Percentiles rank a stretch among this genome's conserved stretches.
Evolutionary conservation across 2,797 vertebrate species (phyloP).

Genomic region (Mionectes olivaceus): DNA sequence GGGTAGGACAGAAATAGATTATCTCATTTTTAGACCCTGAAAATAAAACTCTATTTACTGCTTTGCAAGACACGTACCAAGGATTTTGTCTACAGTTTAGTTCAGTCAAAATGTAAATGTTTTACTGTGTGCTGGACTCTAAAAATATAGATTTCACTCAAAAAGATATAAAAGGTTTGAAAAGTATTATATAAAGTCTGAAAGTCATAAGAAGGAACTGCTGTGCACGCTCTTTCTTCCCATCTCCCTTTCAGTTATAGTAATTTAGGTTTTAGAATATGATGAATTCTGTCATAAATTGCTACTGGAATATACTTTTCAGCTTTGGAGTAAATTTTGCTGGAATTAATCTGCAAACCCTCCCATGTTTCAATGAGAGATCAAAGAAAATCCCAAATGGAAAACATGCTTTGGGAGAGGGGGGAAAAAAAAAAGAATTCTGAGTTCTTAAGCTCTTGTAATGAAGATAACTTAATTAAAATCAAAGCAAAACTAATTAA

Average conservation of each 20-base stretch:
- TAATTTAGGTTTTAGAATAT: slow-evolving; percentile 28
- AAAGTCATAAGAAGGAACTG: background rate
- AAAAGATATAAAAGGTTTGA: background rate
- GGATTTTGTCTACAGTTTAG: background rate
- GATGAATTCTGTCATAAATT: slow-evolving; percentile 41
- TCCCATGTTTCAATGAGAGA: slow-evolving; percentile 35
- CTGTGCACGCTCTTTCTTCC: background rate
- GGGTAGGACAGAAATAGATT: background rate
- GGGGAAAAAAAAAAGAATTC: background rate
- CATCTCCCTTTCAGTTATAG: slow-evolving; percentile 5
- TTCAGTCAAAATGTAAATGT: rapidly evolving
- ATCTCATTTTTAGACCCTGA: background rate
- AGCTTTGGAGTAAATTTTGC: slow-evolving; percentile 29
- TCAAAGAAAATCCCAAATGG: slow-evolving; percentile 66
- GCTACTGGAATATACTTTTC: background rate
- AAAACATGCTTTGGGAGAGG: slow-evolving; percentile 9
- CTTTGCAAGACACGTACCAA: background rate
- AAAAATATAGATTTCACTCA: background rate
- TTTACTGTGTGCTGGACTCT: background rate
- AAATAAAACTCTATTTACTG: background rate
- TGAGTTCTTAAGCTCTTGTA: slow-evolving; percentile 10
- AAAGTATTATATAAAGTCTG: background rate
- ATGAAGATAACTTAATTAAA: slow-evolving; percentile 58
- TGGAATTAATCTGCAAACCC: slow-evolving; percentile 37
- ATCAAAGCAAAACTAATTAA: slow-evolving; percentile 61